Percentiles rank a stretch among this genome's conserved stretches.
These are phyloP conservation scores for Tragulus kanchil DNA, from an alignment of 2,113 vertebrate genomes.

Conservation along the genomic window DNA sequence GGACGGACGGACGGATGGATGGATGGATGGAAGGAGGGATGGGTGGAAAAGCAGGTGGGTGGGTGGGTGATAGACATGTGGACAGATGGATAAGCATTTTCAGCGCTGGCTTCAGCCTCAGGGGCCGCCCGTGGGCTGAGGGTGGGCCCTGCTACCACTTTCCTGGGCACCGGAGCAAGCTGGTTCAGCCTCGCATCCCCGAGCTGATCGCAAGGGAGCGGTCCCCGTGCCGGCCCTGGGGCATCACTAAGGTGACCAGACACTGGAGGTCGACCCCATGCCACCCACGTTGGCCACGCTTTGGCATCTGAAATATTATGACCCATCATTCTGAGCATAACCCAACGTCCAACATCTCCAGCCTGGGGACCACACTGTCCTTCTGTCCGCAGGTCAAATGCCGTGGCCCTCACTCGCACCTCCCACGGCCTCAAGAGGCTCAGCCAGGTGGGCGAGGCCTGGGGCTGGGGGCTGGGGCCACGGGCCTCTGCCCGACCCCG, in stretches of 20 bases:
- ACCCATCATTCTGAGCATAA: neutral
- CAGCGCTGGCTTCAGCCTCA: neutral
- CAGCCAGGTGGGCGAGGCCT: rapidly evolving
- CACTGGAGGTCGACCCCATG: neutral
- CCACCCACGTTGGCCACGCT: rapidly evolving
- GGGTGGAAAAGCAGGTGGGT: neutral
- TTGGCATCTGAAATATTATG: neutral
- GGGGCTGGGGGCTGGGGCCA: neutral
- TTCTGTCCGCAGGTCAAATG: neutral
- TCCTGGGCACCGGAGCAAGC: rapidly evolving
- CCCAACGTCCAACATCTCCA: rapidly evolving
- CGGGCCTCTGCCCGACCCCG: neutral
- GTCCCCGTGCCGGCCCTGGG: rapidly evolving
- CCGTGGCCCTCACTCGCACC: rapidly evolving
- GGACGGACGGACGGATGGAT: no score
- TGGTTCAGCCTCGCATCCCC: neutral
- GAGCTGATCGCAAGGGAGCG: neutral
- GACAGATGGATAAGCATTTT: no score
- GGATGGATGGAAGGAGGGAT: neutral
- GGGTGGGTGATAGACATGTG: neutral
- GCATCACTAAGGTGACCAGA: neutral
- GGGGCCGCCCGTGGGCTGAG: rapidly evolving
- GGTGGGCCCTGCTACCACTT: rapidly evolving
- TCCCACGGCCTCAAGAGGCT: neutral
- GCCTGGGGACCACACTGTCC: neutral